These are phyloP conservation scores for Gouania willdenowi DNA, from an alignment of 2,797 vertebrate species.

Conservation along the genomic window DNA sequence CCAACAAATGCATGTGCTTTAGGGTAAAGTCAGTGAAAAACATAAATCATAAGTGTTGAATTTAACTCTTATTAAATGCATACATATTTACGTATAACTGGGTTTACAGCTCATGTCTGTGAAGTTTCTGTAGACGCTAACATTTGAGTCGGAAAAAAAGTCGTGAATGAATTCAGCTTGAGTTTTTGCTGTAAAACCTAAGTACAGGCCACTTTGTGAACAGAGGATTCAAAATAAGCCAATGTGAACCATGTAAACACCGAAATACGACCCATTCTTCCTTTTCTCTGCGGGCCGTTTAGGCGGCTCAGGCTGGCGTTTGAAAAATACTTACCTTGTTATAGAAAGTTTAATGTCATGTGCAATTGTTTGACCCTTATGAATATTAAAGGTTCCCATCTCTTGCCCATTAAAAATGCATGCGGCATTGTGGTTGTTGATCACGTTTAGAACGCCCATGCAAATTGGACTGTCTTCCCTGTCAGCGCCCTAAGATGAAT, in stretches of 20 bases:
- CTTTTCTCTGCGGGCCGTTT: slow-evolving; percentile 60
- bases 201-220: too few species aligned
- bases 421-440: slow-evolving; percentile 97
- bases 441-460: slow-evolving; percentile 98
- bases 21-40: slow-evolving; percentile 55
- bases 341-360: slow-evolving; percentile 85
- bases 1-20: slow-evolving; percentile 53
- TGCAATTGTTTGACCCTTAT: slow-evolving; percentile 92
- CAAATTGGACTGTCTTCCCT: slow-evolving; percentile 99
- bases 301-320: slow-evolving; percentile 54
- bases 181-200: too few species aligned
- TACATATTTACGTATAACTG: too few species aligned
- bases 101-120: too few species aligned
- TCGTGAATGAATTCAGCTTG: too few species aligned
- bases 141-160: too few species aligned
- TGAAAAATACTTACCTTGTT: slow-evolving; percentile 75
- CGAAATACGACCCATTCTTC: too few species aligned
- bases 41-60: too few species aligned
- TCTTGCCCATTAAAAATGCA: slow-evolving; percentile 95
- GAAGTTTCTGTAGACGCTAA: too few species aligned
- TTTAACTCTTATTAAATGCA: too few species aligned
- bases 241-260: slow-evolving; percentile 5
- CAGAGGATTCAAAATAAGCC: slow-evolving; percentile 10
- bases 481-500: slow-evolving; percentile 96
- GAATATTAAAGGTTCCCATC: slow-evolving; percentile 92